Conservation (phyloP, 2,797 vertebrate genomes). For the Sylvia borin region DNA sequence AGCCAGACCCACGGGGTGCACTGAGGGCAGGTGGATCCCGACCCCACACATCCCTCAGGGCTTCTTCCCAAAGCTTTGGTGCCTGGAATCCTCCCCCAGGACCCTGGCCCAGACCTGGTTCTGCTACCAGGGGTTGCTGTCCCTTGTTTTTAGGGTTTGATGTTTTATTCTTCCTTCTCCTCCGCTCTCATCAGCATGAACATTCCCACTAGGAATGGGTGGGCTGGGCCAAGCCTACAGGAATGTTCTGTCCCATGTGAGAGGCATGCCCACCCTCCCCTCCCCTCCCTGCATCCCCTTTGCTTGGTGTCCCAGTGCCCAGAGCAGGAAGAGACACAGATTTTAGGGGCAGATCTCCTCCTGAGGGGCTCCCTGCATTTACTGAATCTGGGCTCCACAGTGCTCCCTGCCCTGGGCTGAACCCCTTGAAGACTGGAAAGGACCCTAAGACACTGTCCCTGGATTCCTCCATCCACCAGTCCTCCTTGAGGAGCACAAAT, state of each 20-base stretch:
- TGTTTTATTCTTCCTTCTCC: background rate
- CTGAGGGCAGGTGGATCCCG: background rate
- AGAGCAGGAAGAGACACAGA: background rate
- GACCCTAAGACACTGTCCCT: background rate
- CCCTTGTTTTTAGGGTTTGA: background rate
- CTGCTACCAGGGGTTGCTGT: background rate
- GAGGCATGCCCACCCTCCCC: background rate
- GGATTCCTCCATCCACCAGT: background rate
- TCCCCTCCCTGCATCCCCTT: background rate
- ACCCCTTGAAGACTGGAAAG: background rate
- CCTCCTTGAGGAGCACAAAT: background rate
- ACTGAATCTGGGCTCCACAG: background rate
- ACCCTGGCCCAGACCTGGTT: rapidly evolving
- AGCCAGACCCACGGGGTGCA: background rate
- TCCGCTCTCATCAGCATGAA: background rate
- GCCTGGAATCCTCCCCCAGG: background rate
- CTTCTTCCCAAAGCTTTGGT: background rate
- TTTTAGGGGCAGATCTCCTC: background rate
- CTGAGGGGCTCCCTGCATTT: background rate
- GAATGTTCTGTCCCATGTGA: background rate
- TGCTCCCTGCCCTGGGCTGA: background rate
- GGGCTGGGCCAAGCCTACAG: background rate
- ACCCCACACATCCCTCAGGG: no score
- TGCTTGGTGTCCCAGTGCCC: background rate
- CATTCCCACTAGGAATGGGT: background rate